Evolutionary conservation across 1,140 invertebrate species (phyloP).

Genomic region (Babylonia areolata): DNA sequence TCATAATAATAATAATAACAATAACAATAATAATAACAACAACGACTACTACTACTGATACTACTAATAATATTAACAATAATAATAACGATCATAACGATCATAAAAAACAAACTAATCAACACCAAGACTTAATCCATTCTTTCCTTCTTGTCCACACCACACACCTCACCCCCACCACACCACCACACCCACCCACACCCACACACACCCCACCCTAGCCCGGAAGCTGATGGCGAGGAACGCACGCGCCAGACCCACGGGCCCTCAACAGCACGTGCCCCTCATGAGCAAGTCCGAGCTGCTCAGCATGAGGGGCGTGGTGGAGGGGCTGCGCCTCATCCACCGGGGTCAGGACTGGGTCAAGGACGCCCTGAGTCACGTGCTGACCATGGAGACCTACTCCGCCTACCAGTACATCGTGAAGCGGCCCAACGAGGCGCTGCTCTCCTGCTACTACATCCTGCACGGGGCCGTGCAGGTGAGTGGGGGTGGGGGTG

Average conservation of each 20-base stretch:
- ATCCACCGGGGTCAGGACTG: slow-evolving; percentile 68
- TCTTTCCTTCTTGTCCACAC: too few species aligned
- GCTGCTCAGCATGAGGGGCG: slow-evolving; percentile 56
- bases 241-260: slow-evolving; percentile 52
- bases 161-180: too few species aligned
- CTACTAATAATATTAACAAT: too few species aligned
- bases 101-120: slow-evolving; percentile 66
- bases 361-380: slow-evolving; percentile 65
- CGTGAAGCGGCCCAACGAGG: slow-evolving; percentile 58
- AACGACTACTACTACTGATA: too few species aligned
- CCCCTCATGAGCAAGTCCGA: slow-evolving; percentile 56
- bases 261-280: slow-evolving; percentile 36
- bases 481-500: slow-evolving; percentile 36
- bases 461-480: slow-evolving; percentile 64
- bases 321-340: slow-evolving; percentile 64
- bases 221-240: slow-evolving; percentile 58
- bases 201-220: neutral
- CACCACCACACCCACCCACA: too few species aligned
- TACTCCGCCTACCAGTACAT: slow-evolving; percentile 63
- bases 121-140: slow-evolving; percentile 48
- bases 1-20: too few species aligned
- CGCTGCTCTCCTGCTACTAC: slow-evolving; percentile 64
- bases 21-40: too few species aligned
- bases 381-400: slow-evolving; percentile 59
- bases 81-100: slow-evolving; percentile 34